phyloP scores from a whole-genome alignment of 2,113 vertebrate species.

The Indicator indicator region DNA sequence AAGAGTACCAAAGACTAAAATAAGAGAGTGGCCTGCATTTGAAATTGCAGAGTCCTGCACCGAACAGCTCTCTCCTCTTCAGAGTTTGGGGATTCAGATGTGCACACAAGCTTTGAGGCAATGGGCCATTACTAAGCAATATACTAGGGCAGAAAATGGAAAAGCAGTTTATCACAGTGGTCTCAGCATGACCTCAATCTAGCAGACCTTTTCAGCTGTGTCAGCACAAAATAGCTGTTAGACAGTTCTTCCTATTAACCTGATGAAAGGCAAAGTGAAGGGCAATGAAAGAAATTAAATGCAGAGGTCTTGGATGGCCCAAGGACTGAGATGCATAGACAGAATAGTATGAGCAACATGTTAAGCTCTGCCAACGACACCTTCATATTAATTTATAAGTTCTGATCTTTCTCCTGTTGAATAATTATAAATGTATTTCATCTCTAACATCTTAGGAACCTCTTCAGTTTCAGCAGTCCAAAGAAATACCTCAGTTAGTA shows the following conservation, averaged over 20 bases:
- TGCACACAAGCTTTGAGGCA: background rate
- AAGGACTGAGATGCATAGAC: background rate
- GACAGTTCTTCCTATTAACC: background rate
- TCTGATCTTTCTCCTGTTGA: background rate
- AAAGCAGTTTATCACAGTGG: conserved; percentile 20
- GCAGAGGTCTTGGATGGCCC: background rate
- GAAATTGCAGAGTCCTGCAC: background rate
- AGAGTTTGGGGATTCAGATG: background rate
- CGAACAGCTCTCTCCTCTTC: background rate
- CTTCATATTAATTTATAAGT: background rate
- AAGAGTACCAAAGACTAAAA: background rate
- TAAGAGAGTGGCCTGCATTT: background rate
- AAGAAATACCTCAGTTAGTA: background rate
- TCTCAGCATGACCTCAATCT: conserved; percentile 6
- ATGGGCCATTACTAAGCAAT: background rate
- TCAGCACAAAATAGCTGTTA: background rate
- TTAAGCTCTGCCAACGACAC: background rate
- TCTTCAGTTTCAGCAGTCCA: background rate
- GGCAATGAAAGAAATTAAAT: background rate
- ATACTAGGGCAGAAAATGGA: background rate
- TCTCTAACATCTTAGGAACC: background rate
- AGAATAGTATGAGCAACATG: background rate
- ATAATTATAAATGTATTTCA: background rate
- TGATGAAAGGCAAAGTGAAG: background rate
- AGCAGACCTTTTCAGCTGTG: background rate